Percentiles rank a stretch among this genome's conserved stretches.
phyloP scores from a whole-genome alignment of 2,113 vertebrate genomes.

The Antechinus flavipes region DNA sequence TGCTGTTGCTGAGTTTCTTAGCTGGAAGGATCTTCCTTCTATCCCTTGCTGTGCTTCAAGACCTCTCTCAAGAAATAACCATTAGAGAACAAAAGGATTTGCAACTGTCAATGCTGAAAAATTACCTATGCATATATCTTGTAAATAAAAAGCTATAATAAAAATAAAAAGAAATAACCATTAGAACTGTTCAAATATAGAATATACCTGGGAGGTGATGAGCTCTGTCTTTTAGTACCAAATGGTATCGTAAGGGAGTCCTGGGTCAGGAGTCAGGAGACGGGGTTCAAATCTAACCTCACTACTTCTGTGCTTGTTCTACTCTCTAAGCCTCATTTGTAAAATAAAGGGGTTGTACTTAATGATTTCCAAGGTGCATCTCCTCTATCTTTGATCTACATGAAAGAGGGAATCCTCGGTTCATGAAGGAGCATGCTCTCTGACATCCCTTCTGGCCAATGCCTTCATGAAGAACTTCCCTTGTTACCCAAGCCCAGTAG shows the following conservation, averaged over 20 bases:
- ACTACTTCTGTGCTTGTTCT: not conserved
- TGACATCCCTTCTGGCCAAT: not conserved
- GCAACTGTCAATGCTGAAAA: no score
- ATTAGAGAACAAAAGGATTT: not conserved
- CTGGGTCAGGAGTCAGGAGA: not conserved
- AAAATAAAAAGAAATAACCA: no score
- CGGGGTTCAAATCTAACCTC: not conserved
- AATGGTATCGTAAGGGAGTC: not conserved
- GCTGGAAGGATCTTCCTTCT: no score
- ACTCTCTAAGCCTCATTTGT: not conserved
- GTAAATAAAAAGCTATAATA: no score
- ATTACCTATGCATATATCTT: no score
- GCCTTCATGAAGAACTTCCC: not conserved
- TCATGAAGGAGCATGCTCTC: not conserved
- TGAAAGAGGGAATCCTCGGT: not conserved
- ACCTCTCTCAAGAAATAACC: not conserved
- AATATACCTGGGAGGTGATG: not conserved
- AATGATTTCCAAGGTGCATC: not conserved
- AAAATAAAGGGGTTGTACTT: not conserved
- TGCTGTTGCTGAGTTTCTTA: not conserved
- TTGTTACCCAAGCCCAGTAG: not conserved
- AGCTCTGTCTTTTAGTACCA: not conserved
- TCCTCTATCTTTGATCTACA: not conserved
- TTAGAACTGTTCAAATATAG: not conserved
- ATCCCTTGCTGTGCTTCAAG: not conserved